phyloP scores from a whole-genome alignment of 2,888 invertebrate genomes.

The Oscheius sp. region DNA sequence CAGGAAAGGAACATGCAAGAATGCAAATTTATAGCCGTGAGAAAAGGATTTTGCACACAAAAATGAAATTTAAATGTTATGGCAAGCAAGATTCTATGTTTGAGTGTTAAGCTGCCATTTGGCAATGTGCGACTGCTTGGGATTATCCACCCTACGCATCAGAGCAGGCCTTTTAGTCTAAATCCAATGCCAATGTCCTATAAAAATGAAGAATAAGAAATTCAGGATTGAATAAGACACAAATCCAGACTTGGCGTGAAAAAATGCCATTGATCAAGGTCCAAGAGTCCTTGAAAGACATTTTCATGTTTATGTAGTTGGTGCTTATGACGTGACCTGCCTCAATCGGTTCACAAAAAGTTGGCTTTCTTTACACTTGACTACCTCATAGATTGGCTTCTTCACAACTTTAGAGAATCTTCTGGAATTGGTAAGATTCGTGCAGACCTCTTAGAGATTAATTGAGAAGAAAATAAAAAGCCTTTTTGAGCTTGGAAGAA shows the following conservation, averaged over 20 bases:
- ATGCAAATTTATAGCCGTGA: too few species aligned
- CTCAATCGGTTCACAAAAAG: background rate
- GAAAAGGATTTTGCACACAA: too few species aligned
- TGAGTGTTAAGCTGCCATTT: slow-evolving; percentile 4
- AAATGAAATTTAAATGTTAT: too few species aligned
- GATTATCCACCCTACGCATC: slow-evolving; percentile 22
- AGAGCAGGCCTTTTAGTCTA: slow-evolving; percentile 2
- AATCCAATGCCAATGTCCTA: background rate
- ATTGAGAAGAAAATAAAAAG: too few species aligned
- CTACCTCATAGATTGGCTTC: too few species aligned
- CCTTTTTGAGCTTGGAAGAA: too few species aligned
- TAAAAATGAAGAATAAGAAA: background rate
- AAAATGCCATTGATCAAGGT: background rate
- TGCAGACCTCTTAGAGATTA: too few species aligned
- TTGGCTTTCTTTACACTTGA: background rate
- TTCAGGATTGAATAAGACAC: background rate
- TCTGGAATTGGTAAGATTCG: too few species aligned
- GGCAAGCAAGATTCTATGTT: too few species aligned
- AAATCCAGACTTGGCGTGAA: background rate
- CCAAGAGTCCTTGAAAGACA: background rate
- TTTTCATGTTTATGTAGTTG: background rate
- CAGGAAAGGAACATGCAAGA: too few species aligned
- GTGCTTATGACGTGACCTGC: background rate
- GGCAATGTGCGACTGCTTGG: slow-evolving; percentile 18
- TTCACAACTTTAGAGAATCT: too few species aligned